Evolutionary conservation across 2,113 vertebrate species (phyloP).

Genomic region (Uria lomvia): DNA sequence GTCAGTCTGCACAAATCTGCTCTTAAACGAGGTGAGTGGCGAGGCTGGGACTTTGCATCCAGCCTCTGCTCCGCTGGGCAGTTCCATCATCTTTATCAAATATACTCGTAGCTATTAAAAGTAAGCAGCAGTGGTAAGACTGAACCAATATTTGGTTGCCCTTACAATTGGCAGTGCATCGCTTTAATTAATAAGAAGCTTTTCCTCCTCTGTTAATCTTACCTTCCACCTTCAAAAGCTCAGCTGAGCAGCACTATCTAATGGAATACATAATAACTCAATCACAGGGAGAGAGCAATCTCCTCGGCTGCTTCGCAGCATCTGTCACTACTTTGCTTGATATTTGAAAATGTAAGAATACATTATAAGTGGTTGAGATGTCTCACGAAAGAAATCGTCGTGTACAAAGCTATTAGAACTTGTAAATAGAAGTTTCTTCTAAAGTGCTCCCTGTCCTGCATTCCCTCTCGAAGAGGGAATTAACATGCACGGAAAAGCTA

Average conservation of each 20-base stretch:
- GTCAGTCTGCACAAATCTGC: background rate
- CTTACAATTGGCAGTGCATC: background rate
- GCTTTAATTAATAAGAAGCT: constrained; percentile 13
- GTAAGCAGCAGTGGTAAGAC: background rate
- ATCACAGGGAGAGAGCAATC: background rate
- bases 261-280: background rate
- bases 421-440: background rate
- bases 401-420: background rate
- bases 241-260: background rate
- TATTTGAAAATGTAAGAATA: background rate
- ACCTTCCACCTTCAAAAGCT: background rate
- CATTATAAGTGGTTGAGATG: background rate
- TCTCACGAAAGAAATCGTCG: background rate
- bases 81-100: background rate
- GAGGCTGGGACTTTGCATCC: background rate
- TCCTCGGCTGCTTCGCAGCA: background rate
- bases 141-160: background rate
- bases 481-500: background rate
- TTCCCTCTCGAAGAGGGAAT: background rate
- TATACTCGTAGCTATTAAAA: background rate
- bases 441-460: background rate
- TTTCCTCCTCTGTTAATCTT: background rate
- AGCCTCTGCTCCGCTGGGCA: background rate
- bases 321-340: background rate
- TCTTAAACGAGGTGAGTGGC: background rate